Evolutionary conservation across 2,888 invertebrate species (phyloP), one percentile per base, ranked within the genome.

Genomic region (Ecliptopera silaceata): DNA sequence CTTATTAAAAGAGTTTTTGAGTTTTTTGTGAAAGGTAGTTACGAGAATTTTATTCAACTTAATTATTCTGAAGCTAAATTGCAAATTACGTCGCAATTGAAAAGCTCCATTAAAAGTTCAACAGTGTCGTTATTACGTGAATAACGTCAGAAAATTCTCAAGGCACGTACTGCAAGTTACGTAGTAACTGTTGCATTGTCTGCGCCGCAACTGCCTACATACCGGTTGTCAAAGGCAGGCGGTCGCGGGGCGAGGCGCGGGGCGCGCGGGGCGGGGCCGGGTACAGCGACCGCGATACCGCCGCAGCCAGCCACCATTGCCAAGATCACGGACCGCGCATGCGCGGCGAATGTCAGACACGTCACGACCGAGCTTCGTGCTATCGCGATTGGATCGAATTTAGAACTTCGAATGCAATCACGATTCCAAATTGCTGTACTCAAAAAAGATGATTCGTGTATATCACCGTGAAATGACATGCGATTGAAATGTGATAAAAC

Each of bases 261-360:
- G 55, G 62, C 51, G 68, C 45, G 71, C 66, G 64, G 59, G 54
- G 58, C 57, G 66, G 66, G 63, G 67, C 68, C 72, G 88, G 80
- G 90, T 91, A 89, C 89, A 88, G 83, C 89, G 88, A 88, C 89
- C 88, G 89, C 89, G 86, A 88, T 87, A 85, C 77, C 79, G 75
- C 79, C 77, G 74, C 76, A 77, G 70, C 54, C 84, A 81, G 80
- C 85, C 81, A 92, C 85, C 81, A 92, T 89, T 92, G 92, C 92
- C 93, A 93, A 93, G 92, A 92, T 92, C 93, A 92, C 88, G 92
- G 92, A 82, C 88, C 80, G 86, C 82, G 85, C 83, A 80, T 82
- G 84, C 84, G 84, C 82, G 74, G 86, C 89, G 88, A 90, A 90
- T 90, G 90, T 89, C 90, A 88, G 88, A 87, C 90, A 88, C 89